Conservation (phyloP, 1,140 invertebrate genomes). For the Lethrus apterus region DNA sequence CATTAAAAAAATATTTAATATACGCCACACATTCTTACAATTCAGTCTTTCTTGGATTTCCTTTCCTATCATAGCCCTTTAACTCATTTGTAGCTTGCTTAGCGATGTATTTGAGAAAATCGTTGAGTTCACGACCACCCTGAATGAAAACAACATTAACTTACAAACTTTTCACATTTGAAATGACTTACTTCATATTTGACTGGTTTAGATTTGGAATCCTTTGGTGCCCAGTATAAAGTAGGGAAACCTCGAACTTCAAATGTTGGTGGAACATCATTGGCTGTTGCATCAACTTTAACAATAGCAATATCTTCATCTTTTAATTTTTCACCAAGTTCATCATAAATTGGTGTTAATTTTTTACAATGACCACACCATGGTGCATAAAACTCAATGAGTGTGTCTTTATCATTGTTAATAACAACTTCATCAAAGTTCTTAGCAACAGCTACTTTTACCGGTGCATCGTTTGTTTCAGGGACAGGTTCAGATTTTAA, state of each 20-base stretch:
- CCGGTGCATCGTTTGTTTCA: constrained; percentile 72
- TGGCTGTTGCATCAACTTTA: constrained; percentile 97
- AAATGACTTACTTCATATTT: constrained; percentile 71
- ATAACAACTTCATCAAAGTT: constrained; percentile 95
- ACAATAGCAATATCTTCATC: constrained; percentile 88
- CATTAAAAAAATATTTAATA: background rate
- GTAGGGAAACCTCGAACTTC: constrained; percentile 97
- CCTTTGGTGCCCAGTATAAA: constrained; percentile 89
- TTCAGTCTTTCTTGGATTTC: constrained; percentile 80
- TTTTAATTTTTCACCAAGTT: constrained; percentile 77
- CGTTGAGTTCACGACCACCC: constrained; percentile 88
- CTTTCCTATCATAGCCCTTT: constrained; percentile 80
- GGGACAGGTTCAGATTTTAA: constrained; percentile 94
- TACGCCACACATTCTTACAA: constrained; percentile 47
- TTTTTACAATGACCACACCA: constrained; percentile 99
- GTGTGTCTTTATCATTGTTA: constrained; percentile 85
- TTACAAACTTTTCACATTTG: constrained; percentile 6
- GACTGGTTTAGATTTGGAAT: constrained; percentile 71
- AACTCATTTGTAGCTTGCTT: constrained; percentile 86
- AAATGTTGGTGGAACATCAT: constrained; percentile 90
- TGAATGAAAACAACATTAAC: constrained; percentile 40
- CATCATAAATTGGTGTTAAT: constrained; percentile 87
- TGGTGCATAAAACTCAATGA: constrained; percentile 97
- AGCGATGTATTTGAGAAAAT: constrained; percentile 95
- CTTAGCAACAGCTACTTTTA: constrained; percentile 90